phyloP scores from a whole-genome alignment of 30 jellyfish, hydroid and myxozoan species.

The Rhopilema esculentum region DNA sequence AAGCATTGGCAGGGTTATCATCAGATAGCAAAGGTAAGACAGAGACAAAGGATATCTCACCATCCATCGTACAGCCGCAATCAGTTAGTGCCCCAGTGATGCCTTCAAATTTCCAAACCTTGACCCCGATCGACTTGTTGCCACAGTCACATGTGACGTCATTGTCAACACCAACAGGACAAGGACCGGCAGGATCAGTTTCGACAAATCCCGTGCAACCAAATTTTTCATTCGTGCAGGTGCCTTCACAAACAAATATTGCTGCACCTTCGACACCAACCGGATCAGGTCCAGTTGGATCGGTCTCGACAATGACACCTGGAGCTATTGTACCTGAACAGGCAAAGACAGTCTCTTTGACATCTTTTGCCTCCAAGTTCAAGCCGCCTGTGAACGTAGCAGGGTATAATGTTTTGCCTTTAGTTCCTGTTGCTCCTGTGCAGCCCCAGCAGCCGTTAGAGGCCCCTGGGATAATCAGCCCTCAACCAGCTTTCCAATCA shows the following conservation, averaged over 20 bases:
- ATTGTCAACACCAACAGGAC: conserved; percentile 70
- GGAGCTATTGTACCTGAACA: not conserved
- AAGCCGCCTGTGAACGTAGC: conserved; percentile 53
- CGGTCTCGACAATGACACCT: conserved; percentile 42
- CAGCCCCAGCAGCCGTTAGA: conserved; percentile 41
- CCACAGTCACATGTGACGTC: conserved; percentile 52
- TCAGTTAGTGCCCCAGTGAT: not conserved
- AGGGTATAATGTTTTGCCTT: conserved; percentile 62
- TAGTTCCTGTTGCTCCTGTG: conserved; percentile 34
- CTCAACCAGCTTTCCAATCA: conserved; percentile 43
- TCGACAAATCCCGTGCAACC: conserved; percentile 39
- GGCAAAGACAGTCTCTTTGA: conserved; percentile 12
- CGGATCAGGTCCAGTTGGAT: conserved; percentile 74
- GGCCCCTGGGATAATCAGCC: conserved; percentile 56
- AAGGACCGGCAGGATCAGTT: conserved; percentile 72
- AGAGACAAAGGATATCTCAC: conserved; percentile 24
- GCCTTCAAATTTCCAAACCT: conserved; percentile 21
- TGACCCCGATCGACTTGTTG: conserved; percentile 41
- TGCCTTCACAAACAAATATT: conserved; percentile 29
- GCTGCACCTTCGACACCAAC: conserved; percentile 54
- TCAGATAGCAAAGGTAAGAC: not conserved
- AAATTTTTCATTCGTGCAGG: conserved; percentile 30
- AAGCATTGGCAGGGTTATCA: conserved; percentile 34
- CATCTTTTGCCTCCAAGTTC: conserved; percentile 43
- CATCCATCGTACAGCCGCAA: not conserved